These are phyloP conservation scores for Lymantria monacha DNA, from an alignment of 2,888 invertebrate species.

Conservation along the genomic window DNA sequence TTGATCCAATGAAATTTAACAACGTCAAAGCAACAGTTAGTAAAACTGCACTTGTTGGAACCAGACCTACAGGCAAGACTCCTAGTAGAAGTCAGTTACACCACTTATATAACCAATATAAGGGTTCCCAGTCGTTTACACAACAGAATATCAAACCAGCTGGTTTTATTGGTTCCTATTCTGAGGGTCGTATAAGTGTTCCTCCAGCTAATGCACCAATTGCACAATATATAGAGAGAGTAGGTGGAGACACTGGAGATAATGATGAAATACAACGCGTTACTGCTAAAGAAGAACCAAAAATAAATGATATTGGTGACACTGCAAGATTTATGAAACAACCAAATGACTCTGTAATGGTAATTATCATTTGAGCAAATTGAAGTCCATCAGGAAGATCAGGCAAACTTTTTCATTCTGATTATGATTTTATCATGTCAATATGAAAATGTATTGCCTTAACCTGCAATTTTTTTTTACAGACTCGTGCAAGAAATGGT, in stretches of 20 bases:
- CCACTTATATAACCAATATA: slow-evolving; percentile 67
- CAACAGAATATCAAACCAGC: slow-evolving; percentile 53
- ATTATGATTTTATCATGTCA: not conserved
- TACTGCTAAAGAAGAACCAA: slow-evolving; percentile 30
- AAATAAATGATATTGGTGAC: slow-evolving; percentile 49
- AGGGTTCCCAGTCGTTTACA: slow-evolving; percentile 65
- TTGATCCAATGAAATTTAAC: slow-evolving; percentile 36
- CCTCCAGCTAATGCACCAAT: slow-evolving; percentile 32
- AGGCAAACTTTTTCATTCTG: slow-evolving; percentile 6
- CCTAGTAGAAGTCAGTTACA: slow-evolving; percentile 65
- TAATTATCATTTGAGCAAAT: not conserved
- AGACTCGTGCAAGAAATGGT: slow-evolving; percentile 10
- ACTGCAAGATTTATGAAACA: slow-evolving; percentile 39
- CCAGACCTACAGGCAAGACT: slow-evolving; percentile 42
- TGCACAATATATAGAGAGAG: slow-evolving; percentile 45
- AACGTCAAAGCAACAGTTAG: slow-evolving; percentile 65
- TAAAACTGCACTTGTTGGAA: slow-evolving; percentile 62
- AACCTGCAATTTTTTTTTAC: slow-evolving; percentile 19
- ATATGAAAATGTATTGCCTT: slow-evolving; percentile 23
- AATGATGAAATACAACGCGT: slow-evolving; percentile 38
- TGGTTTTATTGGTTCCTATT: slow-evolving; percentile 41
- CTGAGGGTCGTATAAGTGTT: slow-evolving; percentile 54
- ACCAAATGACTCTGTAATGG: slow-evolving; percentile 1
- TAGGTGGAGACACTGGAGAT: slow-evolving; percentile 56
- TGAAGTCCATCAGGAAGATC: too few relatives aligned